Conservation (phyloP, 2,888 invertebrate genomes). For the Eremobia ochroleuca region DNA sequence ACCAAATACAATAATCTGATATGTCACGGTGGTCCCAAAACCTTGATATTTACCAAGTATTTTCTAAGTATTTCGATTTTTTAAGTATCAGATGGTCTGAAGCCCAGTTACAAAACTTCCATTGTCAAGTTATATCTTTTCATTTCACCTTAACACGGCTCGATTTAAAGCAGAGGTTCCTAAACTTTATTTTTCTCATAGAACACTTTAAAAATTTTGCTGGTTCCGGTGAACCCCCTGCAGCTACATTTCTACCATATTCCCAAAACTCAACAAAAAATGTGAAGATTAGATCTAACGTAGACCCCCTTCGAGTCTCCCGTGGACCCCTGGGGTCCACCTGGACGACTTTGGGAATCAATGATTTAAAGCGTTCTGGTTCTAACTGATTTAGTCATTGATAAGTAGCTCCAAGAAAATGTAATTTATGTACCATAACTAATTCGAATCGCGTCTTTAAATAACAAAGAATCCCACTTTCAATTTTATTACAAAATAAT, state of each 20-base stretch:
- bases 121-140: no score
- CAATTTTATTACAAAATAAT: conserved; percentile 32
- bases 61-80: neutral
- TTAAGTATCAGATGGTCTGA: neutral
- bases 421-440: neutral
- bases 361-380: neutral
- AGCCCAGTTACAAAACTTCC: no score
- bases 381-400: neutral
- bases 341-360: no score
- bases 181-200: no score
- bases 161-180: neutral
- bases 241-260: no score
- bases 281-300: no score
- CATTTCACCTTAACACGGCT: neutral
- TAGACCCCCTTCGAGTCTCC: no score
- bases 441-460: conserved; percentile 17
- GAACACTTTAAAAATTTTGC: no score
- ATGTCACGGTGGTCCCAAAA: no score
- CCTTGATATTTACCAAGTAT: neutral
- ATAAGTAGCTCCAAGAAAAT: neutral
- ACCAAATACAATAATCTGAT: neutral
- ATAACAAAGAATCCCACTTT: conserved; percentile 12
- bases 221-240: no score
- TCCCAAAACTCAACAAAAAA: no score
- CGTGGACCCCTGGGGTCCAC: no score